Conservation (phyloP, 92 coral and sea anemone species). For the Zoanthus sansibaricus region DNA sequence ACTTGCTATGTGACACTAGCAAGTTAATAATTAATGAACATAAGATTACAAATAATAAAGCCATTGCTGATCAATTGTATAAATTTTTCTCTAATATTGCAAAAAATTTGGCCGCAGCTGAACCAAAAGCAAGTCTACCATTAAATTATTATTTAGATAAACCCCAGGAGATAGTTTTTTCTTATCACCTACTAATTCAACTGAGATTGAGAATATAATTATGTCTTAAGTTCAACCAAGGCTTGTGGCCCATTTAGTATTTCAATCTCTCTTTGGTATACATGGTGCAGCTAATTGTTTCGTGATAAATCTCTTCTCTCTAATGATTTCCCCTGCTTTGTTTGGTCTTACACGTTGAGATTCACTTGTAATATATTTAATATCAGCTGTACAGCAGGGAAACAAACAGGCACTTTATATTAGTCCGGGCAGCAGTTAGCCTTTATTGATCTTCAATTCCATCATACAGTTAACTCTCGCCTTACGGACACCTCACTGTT, state of each 20-base stretch:
- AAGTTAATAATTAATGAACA: conserved; percentile 14
- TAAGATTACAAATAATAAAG: neutral
- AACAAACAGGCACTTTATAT: neutral
- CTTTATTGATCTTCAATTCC: neutral
- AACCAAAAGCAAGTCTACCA: neutral
- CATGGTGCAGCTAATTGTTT: no score
- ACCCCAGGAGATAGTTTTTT: conserved; percentile 38
- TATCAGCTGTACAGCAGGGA: neutral
- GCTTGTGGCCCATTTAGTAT: conserved; percentile 49
- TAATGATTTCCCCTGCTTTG: neutral
- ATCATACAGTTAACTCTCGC: no score
- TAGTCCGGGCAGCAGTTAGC: neutral
- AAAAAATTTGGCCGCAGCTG: conserved; percentile 30
- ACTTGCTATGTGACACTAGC: no score
- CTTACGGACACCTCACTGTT: no score
- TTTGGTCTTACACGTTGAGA: neutral
- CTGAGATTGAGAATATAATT: conserved; percentile 21
- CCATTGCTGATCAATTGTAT: conserved; percentile 42
- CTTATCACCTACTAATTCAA: conserved; percentile 30
- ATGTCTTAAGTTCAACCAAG: conserved; percentile 26
- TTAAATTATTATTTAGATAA: conserved; percentile 1
- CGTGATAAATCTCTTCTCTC: neutral
- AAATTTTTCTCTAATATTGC: conserved; percentile 48
- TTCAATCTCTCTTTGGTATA: neutral
- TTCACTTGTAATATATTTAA: neutral